Evolutionary conservation across 2,888 invertebrate genomes (phyloP), one percentile per base, ranked within the genome.

Genomic region (Podabrus alpinus): DNA sequence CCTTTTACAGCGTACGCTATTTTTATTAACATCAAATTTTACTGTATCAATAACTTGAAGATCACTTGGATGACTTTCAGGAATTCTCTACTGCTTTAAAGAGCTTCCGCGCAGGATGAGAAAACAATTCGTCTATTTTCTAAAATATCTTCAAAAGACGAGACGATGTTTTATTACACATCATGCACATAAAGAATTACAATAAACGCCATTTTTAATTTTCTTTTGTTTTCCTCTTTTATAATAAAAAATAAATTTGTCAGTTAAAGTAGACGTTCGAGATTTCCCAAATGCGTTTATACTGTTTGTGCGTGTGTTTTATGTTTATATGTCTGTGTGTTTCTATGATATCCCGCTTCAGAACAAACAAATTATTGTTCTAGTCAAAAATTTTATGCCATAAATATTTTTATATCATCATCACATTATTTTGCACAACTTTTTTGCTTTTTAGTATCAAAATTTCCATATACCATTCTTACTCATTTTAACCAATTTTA

Each of bases 21-120:
- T 81, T 81, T 81, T 81, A 81, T 81, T 81, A 81, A 81, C 81
- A 81, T 81, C 77, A 81, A 81, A 80, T 81, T 80, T 81, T 75
- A 77, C 79, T 81, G 80, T 81, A 82, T 82, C 82, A 81, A 82
- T 82, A 82, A 81, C 80, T 81, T 78, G 78, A 80, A 77, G 79
- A 80, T 80, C 78, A 72, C 69, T 76, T 70, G 77, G 78, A 73
- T 77, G 79, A 71, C 68, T 78, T 29, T 74, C 71, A 71, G 80
- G 79, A 75, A 81, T 81, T 78, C 79, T 76, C 45, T n/a, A 45
- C 45, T 45, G 45, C 45, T 45, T 45, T 45, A 45, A 45, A 45
- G 45, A 45, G 45, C 45, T 45, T 45, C 45, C 45, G 45, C 45
- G 45, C n/a, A n/a, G n/a, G 45, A 45, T 45, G 45, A 45, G 45